Evolutionary conservation across 2,113 vertebrate species (phyloP).

Genomic region (Diphyllodes magnificus): DNA sequence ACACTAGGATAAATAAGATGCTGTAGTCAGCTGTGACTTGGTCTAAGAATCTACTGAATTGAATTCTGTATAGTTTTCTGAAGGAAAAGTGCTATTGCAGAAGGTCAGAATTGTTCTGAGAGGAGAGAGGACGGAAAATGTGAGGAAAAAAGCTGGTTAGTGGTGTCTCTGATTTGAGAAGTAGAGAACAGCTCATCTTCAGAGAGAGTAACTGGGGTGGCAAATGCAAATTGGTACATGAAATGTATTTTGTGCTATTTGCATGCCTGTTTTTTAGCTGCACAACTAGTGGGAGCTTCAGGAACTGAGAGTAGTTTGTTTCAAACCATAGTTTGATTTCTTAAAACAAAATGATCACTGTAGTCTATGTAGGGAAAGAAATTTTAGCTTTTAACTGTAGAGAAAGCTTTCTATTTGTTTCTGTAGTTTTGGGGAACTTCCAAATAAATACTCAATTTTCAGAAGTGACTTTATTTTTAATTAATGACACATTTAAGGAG

Average conservation of each 20-base stretch:
- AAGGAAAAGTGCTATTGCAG: background rate
- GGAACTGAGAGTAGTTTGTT: background rate
- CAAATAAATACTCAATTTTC: conserved; percentile 13
- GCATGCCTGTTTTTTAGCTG: background rate
- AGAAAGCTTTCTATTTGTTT: conserved; percentile 19
- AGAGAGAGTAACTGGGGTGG: background rate
- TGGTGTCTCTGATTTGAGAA: background rate
- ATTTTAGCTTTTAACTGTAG: background rate
- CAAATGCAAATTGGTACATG: background rate
- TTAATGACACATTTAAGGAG: background rate
- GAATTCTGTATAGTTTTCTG: background rate
- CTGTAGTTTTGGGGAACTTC: background rate
- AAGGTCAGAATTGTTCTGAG: background rate
- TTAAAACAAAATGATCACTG: background rate
- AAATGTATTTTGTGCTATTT: background rate
- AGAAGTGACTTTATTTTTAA: conserved; percentile 31
- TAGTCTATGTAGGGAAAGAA: background rate
- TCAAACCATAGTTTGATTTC: background rate
- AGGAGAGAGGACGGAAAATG: background rate
- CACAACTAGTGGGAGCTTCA: background rate
- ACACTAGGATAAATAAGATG: background rate
- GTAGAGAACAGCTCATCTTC: background rate
- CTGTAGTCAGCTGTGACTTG: background rate
- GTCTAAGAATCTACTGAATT: background rate
- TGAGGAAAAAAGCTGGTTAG: background rate